A percentile compares a stretch with the other conserved stretches of the same genome.
These are phyloP conservation scores for Polydrusus cervinus DNA, from an alignment of 2,888 invertebrate species.

Conservation along the genomic window DNA sequence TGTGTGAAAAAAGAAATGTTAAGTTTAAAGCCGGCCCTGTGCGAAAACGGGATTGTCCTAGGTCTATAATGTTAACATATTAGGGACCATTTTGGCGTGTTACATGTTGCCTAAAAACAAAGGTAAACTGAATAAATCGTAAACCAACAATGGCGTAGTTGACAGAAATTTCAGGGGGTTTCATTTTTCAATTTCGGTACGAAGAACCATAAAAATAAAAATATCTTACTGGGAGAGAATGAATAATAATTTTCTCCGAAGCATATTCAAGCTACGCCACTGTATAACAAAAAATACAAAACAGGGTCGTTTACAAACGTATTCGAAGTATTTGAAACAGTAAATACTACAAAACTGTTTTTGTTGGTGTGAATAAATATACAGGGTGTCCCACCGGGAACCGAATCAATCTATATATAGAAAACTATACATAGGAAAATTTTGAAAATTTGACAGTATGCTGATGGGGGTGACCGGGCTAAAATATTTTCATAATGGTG, in stretches of 20 bases:
- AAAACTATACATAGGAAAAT: no score
- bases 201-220: background rate
- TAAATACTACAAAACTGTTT: no score
- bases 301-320: background rate
- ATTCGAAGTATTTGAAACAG: no score
- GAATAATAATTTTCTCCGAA: background rate
- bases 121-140: background rate
- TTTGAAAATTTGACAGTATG: no score
- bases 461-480: no score
- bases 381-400: no score
- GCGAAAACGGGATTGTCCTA: no score
- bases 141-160: background rate
- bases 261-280: background rate
- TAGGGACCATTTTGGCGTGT: conserved; percentile 25
- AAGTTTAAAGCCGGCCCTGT: no score
- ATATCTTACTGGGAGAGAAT: background rate
- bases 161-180: background rate
- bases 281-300: background rate
- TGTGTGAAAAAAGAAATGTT: no score
- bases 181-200: background rate
- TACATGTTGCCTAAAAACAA: conserved; percentile 10
- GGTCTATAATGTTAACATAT: conserved; percentile 1
- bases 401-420: no score
- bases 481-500: no score
- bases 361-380: no score